A percentile compares a stretch with the other conserved stretches of the same genome.
These are phyloP conservation scores for Oscheius myriophilus DNA, from an alignment of 2,888 invertebrate species.

Conservation along the genomic window DNA sequence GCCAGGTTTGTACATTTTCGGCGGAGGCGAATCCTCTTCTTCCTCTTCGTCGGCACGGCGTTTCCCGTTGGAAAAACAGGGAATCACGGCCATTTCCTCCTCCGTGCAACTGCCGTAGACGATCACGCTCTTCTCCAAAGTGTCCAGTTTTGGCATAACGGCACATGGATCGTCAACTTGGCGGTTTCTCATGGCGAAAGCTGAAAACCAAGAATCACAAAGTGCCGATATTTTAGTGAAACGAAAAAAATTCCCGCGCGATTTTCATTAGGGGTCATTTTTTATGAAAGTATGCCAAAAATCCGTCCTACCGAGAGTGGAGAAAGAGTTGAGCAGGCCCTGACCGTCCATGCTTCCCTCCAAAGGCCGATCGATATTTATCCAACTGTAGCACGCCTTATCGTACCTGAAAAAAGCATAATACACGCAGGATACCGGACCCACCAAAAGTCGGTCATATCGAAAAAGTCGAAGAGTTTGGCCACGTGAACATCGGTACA, in stretches of 20 bases:
- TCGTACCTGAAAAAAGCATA: neutral
- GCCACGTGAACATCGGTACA: slow-evolving; percentile 67
- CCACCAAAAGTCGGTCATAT: slow-evolving; percentile 61
- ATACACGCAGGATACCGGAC: neutral
- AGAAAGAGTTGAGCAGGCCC: slow-evolving; percentile 5
- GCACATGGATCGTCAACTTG: slow-evolving; percentile 2
- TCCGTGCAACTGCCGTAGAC: no score
- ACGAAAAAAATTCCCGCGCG: no score
- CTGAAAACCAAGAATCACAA: neutral
- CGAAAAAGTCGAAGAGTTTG: slow-evolving; percentile 67
- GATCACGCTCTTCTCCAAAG: no score
- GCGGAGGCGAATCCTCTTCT: slow-evolving; percentile 5
- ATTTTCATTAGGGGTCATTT: no score
- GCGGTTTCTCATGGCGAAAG: neutral
- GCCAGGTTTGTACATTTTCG: no score
- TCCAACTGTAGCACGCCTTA: slow-evolving; percentile 11
- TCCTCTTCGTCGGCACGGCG: slow-evolving; percentile 17
- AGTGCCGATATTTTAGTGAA: neutral
- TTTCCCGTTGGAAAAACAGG: neutral
- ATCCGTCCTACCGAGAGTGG: slow-evolving; percentile 11
- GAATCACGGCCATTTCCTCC: neutral
- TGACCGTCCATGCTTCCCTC: slow-evolving; percentile 14
- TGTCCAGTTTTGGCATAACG: slow-evolving; percentile 8
- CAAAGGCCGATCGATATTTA: slow-evolving; percentile 19
- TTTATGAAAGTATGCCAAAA: neutral